phyloP scores from a whole-genome alignment of 2,797 vertebrate species.

The Dipus sagitta region DNA sequence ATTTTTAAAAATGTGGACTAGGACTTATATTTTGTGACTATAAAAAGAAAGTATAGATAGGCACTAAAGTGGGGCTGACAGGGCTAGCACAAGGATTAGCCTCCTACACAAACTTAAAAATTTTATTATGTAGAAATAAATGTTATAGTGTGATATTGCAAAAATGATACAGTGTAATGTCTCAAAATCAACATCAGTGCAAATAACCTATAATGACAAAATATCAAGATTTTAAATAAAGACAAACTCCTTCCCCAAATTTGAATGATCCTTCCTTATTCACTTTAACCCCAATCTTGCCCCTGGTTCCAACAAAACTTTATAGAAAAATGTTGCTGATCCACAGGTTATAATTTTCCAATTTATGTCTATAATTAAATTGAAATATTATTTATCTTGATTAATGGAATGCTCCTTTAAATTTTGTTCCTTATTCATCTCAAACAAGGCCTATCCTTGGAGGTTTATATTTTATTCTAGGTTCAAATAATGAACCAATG shows the following conservation, averaged over 20 bases:
- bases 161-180: not conserved
- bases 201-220: not conserved
- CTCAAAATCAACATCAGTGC: slow-evolving; percentile 27
- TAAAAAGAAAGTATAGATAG: not conserved
- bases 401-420: not conserved
- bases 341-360: not conserved
- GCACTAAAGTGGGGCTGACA: not conserved
- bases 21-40: slow-evolving; percentile 34
- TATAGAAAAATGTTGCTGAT: slow-evolving; percentile 1
- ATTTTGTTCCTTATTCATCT: not conserved
- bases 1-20: slow-evolving; percentile 28
- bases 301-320: slow-evolving; percentile 26
- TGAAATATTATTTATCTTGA: slow-evolving; percentile 29
- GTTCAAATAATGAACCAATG: slow-evolving; percentile 29
- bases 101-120: not conserved
- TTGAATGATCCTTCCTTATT: not conserved
- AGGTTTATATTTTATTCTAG: slow-evolving; percentile 42
- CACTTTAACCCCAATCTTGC: not conserved
- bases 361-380: not conserved
- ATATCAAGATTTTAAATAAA: slow-evolving; percentile 52
- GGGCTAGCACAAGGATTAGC: not conserved
- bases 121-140: not conserved
- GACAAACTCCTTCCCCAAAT: not conserved
- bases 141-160: not conserved
- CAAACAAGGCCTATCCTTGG: not conserved